Evolutionary conservation across 2,888 invertebrate species (phyloP), one percentile per base, ranked within the genome.

Genomic region (Muschampia plurimacula): DNA sequence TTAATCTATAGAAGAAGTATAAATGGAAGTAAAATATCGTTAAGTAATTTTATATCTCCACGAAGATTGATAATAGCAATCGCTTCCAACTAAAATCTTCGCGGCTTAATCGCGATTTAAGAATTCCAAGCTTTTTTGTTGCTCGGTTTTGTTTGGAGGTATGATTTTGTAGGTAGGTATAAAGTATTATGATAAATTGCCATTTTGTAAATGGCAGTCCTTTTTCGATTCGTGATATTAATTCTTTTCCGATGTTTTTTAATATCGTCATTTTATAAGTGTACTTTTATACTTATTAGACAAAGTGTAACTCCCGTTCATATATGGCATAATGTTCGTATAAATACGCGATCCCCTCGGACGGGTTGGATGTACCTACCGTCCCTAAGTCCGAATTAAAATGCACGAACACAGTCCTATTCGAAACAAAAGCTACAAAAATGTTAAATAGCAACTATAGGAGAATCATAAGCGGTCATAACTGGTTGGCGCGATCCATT

Each of bases 401-500:
- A 93, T 92, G 92, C 92, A 85, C 81, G 86, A 84, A 86, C 92
- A 92, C 89, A 91, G 82, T 84, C 83, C 87, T 86, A 89, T 88
- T 80, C 83, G 80, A 89, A 87, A 91, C 90, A 93, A 92, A 90
- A 91, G 87, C 81, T 86, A 88, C 89, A 91, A 91, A 92, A 92
- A 93, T 92, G 86, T 86, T 82, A 88, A 88, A 85, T 83, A 81
- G 84, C 82, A 80, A 84, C 84, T 84, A 87, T 86, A 87, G 82
- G 80, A 84, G 88, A 86, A 86, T 90, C 91, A 91, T 90, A 90
- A 89, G 87, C 85, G 87, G 83, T 92, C 90, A 92, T 93, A 93
- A 93, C 93, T 91, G 91, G 93, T 93, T 90, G 85, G 83, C 78
- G 79, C 81, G 83, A 82, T 80, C 92, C 93, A 86, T 93, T 89